A percentile compares a stretch with the other conserved stretches of the same genome.
phyloP scores from a whole-genome alignment of 2,113 vertebrate genomes.

The Pangasianodon gigas region DNA sequence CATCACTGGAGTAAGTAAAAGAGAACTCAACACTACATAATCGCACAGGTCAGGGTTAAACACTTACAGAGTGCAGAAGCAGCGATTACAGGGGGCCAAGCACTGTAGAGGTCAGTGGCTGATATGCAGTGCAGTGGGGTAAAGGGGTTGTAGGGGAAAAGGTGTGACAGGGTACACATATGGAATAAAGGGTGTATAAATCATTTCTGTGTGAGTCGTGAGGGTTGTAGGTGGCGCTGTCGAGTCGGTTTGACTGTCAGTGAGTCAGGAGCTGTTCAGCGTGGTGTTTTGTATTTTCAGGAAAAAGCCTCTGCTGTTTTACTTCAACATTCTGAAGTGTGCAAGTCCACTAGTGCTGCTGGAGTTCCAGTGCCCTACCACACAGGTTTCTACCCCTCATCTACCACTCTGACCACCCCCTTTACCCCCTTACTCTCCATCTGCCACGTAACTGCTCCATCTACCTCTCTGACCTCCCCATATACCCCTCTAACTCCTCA shows the following conservation, averaged over 20 bases:
- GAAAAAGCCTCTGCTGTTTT: slow-evolving; percentile 87
- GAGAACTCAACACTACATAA: background rate
- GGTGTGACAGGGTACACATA: background rate
- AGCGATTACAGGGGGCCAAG: background rate
- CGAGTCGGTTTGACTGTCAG: background rate
- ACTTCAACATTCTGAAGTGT: slow-evolving; percentile 96
- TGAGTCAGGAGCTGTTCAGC: background rate
- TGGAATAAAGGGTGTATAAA: background rate
- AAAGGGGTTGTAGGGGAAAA: background rate
- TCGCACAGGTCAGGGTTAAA: background rate
- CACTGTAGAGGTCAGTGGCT: background rate
- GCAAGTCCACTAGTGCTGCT: slow-evolving; percentile 89
- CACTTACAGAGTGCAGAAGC: background rate
- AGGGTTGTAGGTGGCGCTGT: background rate
- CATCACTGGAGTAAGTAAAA: slow-evolving; percentile 81
- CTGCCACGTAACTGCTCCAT: background rate
- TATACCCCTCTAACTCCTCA: background rate
- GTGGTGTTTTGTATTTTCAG: slow-evolving; percentile 62
- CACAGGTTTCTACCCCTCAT: slow-evolving; percentile 76
- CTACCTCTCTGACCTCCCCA: background rate
- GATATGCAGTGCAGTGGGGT: background rate
- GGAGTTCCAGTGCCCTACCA: slow-evolving; percentile 92
- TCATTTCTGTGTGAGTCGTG: background rate
- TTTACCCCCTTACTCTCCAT: background rate
- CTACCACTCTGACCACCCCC: background rate